Evolutionary conservation across 2,888 invertebrate genomes (phyloP).

Genomic region (Drosophila anceps): DNA sequence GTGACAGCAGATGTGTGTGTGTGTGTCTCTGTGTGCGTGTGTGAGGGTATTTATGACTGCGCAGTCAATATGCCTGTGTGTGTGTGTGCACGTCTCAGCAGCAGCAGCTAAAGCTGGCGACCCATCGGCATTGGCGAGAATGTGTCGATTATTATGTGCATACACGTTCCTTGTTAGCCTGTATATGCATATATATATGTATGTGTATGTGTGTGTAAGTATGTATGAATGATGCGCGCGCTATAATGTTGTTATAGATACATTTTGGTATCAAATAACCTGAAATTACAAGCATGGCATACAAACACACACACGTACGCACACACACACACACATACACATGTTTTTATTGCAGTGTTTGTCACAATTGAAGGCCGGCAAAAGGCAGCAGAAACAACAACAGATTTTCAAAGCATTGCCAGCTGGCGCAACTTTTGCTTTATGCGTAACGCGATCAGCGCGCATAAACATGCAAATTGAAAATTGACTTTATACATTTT

Average conservation of each 20-base stretch:
- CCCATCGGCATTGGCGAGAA: slow-evolving; percentile 65
- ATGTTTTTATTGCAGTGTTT: slow-evolving; percentile 59
- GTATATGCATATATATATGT: slow-evolving; percentile 30
- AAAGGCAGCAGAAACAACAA: slow-evolving; percentile 37
- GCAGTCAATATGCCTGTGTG: slow-evolving; percentile 63
- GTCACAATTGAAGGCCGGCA: slow-evolving; percentile 73
- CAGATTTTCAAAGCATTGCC: slow-evolving; percentile 60
- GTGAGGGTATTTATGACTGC: slow-evolving; percentile 69
- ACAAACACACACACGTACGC: slow-evolving; percentile 37
- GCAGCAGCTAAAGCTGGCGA: slow-evolving; percentile 53
- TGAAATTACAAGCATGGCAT: slow-evolving; percentile 75
- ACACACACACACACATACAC: slow-evolving; percentile 17
- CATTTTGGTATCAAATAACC: slow-evolving; percentile 80
- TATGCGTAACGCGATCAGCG: slow-evolving; percentile 47
- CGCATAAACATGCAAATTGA: slow-evolving; percentile 19
- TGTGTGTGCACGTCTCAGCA: slow-evolving; percentile 43
- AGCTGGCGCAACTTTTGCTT: slow-evolving; percentile 57
- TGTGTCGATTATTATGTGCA: slow-evolving; percentile 79
- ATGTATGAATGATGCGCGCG: slow-evolving; percentile 70
- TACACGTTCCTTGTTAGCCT: slow-evolving; percentile 61
- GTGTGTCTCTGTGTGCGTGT: slow-evolving; percentile 4
- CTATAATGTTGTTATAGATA: slow-evolving; percentile 79
- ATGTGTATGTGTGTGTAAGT: slow-evolving; percentile 38
- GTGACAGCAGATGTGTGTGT: slow-evolving; percentile 26
- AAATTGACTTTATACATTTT: not conserved